Percentiles rank a stretch among this genome's conserved stretches.
These are phyloP conservation scores for Teleogryllus occipitalis DNA, from an alignment of 1,140 invertebrate species.

Conservation along the genomic window DNA sequence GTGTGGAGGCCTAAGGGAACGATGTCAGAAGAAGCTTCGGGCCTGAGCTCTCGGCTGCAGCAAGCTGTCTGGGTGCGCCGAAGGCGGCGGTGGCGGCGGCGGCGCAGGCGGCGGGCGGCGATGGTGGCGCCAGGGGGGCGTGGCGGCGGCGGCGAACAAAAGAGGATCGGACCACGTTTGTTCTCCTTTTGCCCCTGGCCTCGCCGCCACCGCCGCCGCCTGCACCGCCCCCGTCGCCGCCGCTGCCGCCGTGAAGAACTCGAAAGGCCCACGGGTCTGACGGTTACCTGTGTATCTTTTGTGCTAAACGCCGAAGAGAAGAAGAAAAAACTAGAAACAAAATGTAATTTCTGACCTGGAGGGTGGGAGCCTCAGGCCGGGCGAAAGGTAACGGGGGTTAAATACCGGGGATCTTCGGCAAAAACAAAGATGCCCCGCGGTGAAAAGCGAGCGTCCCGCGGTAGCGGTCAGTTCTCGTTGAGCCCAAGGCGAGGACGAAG, in stretches of 20 bases:
- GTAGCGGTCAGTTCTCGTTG: too few relatives aligned
- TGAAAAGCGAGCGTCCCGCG: background rate
- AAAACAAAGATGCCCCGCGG: background rate
- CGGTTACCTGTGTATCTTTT: background rate
- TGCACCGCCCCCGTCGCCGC: background rate
- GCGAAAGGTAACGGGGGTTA: background rate
- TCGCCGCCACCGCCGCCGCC: too few relatives aligned
- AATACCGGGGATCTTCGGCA: background rate
- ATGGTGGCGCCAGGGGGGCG: background rate
- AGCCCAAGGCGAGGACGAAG: too few relatives aligned
- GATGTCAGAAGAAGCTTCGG: too few relatives aligned
- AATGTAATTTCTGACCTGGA: background rate
- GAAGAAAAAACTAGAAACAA: background rate
- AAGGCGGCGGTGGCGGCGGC: background rate
- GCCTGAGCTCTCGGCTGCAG: background rate
- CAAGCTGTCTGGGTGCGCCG: background rate
- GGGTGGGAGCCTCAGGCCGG: background rate
- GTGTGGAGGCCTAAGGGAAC: too few relatives aligned
- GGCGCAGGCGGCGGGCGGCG: background rate
- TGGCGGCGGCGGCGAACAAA: slow-evolving; percentile 2
- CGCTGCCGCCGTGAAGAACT: background rate
- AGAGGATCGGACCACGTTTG: background rate
- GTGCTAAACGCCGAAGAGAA: background rate
- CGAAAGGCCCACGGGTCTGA: background rate
- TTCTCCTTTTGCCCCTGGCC: background rate